Evolutionary conservation across 2,797 vertebrate genomes (phyloP), one percentile per base, ranked within the genome.

Genomic region (Melanotaenia boesemani): DNA sequence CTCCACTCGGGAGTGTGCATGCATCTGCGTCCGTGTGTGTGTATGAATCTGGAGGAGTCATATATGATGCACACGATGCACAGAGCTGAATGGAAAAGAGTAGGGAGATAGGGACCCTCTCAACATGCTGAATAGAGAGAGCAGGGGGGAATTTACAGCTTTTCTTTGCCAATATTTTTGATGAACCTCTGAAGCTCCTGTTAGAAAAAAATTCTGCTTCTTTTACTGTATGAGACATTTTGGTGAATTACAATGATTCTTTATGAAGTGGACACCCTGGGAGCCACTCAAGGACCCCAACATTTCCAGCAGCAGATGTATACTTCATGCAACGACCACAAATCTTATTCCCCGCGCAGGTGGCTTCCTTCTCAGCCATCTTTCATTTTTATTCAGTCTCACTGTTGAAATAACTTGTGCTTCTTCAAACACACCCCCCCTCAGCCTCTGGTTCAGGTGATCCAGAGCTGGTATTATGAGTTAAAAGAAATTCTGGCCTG

Each of bases 1-100:
- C 89, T 90, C 68, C 71, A 79, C 79, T 84, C 84, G 77, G 78
- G 82, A 81, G 76, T 74, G 67, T 82, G 83, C 70, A 79, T 65
- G 76, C 69, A 77, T 89, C 66, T 84, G 82, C 77, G 81, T 86
- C 59, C 34, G 20, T 82, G 81, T 70, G 80, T 72, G 85, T 83
- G 58, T 66, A 30, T 76, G 77, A 71, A 80, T 83, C 78, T 89
- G 79, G 56, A 78, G 85, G 84, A 82, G 84, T 82, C 71, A 63
- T 79, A 75, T 66, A 86, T 68, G 74, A 83, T 77, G 66, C 78
- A 70, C 81, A 79, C 50, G 61, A 81, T 73, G 65, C 76, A 83
- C 60, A 56, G 68, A 67, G 72, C 71, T 63, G 59, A 74, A 74
- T 67, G 65, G 46, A 80, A 80, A 36, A 44, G 36, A 63, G 55